phyloP scores from a whole-genome alignment of 2,113 vertebrate species.

The Festucalex cinctus region DNA sequence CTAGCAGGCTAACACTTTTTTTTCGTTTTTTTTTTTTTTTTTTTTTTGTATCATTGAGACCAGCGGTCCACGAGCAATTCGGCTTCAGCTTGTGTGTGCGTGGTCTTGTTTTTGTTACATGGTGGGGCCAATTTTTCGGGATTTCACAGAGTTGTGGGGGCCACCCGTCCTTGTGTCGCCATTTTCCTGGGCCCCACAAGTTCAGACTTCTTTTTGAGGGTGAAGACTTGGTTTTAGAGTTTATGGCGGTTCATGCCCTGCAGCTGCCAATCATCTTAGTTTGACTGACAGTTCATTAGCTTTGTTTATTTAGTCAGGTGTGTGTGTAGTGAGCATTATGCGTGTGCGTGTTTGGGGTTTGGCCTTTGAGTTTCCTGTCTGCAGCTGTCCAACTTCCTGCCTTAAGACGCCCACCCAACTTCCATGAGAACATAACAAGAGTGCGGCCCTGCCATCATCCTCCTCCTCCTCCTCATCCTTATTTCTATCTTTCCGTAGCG shows the following conservation, averaged over 20 bases:
- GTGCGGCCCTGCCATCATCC: background rate
- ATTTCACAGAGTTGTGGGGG: no score
- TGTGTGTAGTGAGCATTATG: background rate
- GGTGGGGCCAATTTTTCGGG: no score
- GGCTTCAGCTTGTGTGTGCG: no score
- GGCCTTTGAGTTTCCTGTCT: constrained; percentile 49
- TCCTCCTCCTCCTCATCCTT: background rate
- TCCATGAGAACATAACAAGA: constrained; percentile 37
- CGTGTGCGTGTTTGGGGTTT: background rate
- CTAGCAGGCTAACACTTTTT: background rate
- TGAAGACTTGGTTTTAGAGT: no score
- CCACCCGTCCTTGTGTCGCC: no score
- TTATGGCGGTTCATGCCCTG: no score
- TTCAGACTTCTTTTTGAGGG: no score
- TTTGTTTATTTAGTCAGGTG: background rate
- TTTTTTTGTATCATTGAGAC: no score
- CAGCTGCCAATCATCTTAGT: background rate
- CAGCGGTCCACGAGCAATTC: no score
- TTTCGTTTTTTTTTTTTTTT: background rate
- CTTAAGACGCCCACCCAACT: constrained; percentile 50
- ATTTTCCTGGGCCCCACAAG: no score
- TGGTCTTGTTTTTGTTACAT: no score
- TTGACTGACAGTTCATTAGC: background rate
- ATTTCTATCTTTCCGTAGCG: background rate
- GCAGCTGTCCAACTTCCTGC: constrained; percentile 52